Conservation (phyloP, 2,888 invertebrate species). For the Eupithecia abbreviata region DNA sequence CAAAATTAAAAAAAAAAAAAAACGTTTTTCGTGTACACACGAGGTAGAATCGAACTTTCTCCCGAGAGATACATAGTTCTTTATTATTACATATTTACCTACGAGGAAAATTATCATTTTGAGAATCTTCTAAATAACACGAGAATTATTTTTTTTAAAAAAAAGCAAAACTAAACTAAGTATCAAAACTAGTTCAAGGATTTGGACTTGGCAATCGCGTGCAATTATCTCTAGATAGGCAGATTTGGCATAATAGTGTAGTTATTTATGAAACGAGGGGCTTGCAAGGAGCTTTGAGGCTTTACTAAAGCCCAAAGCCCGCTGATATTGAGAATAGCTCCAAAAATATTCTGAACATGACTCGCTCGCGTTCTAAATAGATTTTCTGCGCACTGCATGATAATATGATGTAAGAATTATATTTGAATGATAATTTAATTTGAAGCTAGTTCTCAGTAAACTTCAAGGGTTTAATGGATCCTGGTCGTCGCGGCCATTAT, state of each 20-base stretch:
- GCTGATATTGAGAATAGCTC: neutral
- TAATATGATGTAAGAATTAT: neutral
- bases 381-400: neutral
- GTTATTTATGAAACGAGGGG: conserved; percentile 4
- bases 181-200: neutral
- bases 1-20: too few relatives aligned
- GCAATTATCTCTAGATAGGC: neutral
- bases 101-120: too few relatives aligned
- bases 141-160: too few relatives aligned
- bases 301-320: conserved; percentile 15
- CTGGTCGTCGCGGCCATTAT: neutral
- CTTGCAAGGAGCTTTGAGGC: neutral
- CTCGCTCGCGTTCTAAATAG: neutral
- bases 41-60: too few relatives aligned
- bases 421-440: neutral
- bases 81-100: too few relatives aligned
- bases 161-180: neutral
- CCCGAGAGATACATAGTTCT: too few relatives aligned
- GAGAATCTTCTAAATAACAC: too few relatives aligned
- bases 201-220: conserved; percentile 12
- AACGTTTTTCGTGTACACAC: too few relatives aligned
- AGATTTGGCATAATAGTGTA: conserved; percentile 7
- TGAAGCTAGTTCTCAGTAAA: neutral
- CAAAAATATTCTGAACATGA: neutral
- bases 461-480: neutral